These are phyloP conservation scores for Alentia gelatinosa DNA, from an alignment of 2,888 invertebrate species.

Conservation along the genomic window DNA sequence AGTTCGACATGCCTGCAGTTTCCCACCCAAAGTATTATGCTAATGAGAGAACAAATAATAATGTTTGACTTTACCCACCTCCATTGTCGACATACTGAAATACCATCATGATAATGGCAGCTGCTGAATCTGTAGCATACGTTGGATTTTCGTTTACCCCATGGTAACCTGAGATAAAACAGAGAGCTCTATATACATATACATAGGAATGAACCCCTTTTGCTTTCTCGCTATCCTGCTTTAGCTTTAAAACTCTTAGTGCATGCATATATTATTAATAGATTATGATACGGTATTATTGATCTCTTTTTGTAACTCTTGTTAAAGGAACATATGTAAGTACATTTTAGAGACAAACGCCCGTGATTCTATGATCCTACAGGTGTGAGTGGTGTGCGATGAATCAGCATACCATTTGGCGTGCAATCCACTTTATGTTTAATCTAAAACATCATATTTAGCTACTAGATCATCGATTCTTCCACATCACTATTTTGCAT, in stretches of 20 bases:
- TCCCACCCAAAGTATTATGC: no score
- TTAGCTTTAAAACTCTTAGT: neutral
- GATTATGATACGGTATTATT: neutral
- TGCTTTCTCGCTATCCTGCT: neutral
- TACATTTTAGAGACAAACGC: no score
- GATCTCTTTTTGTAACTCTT: neutral
- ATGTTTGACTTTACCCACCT: constrained; percentile 83
- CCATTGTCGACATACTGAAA: constrained; percentile 97
- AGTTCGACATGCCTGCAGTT: no score
- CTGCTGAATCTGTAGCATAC: constrained; percentile 81
- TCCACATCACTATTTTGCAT: no score
- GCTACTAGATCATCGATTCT: no score
- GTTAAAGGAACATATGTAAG: neutral
- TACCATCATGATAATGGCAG: constrained; percentile 97
- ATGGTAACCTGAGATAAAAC: constrained; percentile 62
- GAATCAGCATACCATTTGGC: no score
- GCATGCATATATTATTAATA: neutral
- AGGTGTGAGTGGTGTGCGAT: no score
- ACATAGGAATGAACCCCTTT: neutral
- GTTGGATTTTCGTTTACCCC: constrained; percentile 68
- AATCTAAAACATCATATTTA: no score
- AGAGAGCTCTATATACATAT: neutral
- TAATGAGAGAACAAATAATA: no score
- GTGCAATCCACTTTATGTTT: no score
- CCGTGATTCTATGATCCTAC: no score